Base-by-base conservation (phyloP, 2,888 invertebrate species). In the Torymus texanus region DNA sequence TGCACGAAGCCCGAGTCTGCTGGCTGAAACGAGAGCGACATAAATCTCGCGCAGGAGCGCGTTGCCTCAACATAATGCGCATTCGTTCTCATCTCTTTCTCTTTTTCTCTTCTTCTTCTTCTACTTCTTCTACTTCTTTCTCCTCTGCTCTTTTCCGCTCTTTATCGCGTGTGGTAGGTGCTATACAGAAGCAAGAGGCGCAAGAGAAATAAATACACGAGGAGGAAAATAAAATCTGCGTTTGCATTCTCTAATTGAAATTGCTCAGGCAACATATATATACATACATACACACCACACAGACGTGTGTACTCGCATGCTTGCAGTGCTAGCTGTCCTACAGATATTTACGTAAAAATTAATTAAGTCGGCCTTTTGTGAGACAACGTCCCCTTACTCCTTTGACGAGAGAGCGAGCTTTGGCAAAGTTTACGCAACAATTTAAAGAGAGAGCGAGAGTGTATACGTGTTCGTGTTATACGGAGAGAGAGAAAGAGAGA, bases 1-100 rank as follows among this genome's bases (percentile, higher is more conserved):
- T 72, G 77, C 55, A 56, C 67, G 41, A 70, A 11, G 67, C 77
- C 63, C 41, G 5, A 41, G 41, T 8, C 41, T 41, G 41, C 41
- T 62, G 56, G 76, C 41, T 79, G 72, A 74, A 76, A 62, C 76
- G 80, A 80, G 65, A 74, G 74, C 80, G 80, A 77, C 77, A 77
- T 80, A 76, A 80, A 80, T 80, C 76, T 80, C 74, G 41, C 66
- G 24, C 67, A 41, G 55, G 51, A 71, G 63, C 66, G 63, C 71
- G 56, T 63, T 62, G 72, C 76, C 66, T 73, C 73, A 58, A 75
- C 75, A 71, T 79, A 79, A 79, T 73, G 77, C 63, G 71, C 81
- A 78, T 81, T 81, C 81, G 75, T 78, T 72, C 67, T 78, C 73
- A 53, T 77, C 62, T 75, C 65, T 41, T 21, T 2, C 68, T 50